phyloP scores from a whole-genome alignment of 2,888 invertebrate species.

The Cryptocephalus moraei region DNA sequence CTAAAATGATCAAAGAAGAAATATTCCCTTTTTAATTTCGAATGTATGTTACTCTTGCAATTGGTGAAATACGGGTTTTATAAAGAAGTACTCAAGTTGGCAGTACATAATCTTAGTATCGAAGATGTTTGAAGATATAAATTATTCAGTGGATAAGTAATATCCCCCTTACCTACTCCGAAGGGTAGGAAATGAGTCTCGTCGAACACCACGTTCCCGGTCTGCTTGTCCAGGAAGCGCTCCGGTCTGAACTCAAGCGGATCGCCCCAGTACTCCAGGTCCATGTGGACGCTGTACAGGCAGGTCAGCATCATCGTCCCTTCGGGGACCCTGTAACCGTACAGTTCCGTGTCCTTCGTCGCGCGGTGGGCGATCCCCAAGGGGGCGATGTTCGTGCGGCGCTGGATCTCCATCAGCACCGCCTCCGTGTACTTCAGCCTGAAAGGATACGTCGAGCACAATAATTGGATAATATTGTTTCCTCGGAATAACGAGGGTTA shows the following conservation, averaged over 20 bases:
- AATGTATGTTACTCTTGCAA: too few species aligned
- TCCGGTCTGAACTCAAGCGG: constrained; percentile 53
- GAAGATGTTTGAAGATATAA: too few species aligned
- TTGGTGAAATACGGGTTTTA: too few species aligned
- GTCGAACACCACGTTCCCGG: constrained; percentile 39
- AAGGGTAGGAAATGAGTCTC: constrained; percentile 52
- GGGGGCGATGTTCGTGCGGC: constrained; percentile 42
- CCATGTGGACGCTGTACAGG: constrained; percentile 52
- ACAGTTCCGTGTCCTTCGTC: constrained; percentile 33
- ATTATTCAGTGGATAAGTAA: too few species aligned
- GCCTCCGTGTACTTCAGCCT: constrained; percentile 39
- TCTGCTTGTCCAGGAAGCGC: constrained; percentile 45
- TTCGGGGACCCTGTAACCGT: constrained; percentile 42
- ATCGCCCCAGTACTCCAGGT: constrained; percentile 47
- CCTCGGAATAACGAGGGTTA: too few species aligned
- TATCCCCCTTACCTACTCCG: constrained; percentile 61
- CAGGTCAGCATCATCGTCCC: constrained; percentile 49
- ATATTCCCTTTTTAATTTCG: not conserved
- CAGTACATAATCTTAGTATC: too few species aligned
- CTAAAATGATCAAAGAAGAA: constrained; percentile 34
- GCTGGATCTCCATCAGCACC: constrained; percentile 42
- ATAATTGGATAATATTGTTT: too few species aligned
- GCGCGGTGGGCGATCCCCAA: constrained; percentile 46
- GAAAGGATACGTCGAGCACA: not conserved
- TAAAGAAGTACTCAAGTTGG: too few species aligned